Evolutionary conservation across 1,140 invertebrate species (phyloP).

Genomic region (Drosophila malerkotliana): DNA sequence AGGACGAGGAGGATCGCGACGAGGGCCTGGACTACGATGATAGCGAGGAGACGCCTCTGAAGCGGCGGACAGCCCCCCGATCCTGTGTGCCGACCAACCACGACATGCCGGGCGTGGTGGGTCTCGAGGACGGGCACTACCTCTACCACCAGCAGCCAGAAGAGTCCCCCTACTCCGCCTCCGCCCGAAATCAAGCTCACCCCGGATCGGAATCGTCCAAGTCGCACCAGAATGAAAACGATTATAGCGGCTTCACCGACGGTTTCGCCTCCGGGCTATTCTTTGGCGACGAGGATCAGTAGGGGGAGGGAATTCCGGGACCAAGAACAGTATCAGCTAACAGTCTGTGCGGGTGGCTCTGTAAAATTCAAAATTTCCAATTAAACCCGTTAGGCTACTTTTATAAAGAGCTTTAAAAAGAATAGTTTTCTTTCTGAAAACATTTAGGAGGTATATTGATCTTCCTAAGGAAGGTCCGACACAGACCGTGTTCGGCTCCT

Average conservation of each 20-base stretch:
- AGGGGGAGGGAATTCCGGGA: too few relatives aligned
- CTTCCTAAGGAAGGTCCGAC: too few relatives aligned
- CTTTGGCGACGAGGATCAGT: slow-evolving; percentile 35
- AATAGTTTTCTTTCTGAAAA: too few relatives aligned
- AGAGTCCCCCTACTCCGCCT: not conserved
- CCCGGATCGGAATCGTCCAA: not conserved
- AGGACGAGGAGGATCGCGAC: slow-evolving; percentile 17
- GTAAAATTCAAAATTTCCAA: slow-evolving; percentile 10
- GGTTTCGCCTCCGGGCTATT: slow-evolving; percentile 60
- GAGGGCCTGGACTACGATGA: slow-evolving; percentile 8
- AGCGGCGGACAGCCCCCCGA: slow-evolving; percentile 39
- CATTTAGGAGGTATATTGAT: too few relatives aligned
- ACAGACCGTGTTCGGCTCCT: too few relatives aligned
- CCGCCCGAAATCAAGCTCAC: not conserved
- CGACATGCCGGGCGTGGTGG: not conserved
- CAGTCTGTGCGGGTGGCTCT: not conserved
- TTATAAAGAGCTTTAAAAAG: not conserved
- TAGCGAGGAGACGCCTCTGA: slow-evolving; percentile 4
- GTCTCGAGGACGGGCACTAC: not conserved
- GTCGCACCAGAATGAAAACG: not conserved
- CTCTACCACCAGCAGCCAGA: not conserved
- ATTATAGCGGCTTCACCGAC: slow-evolving; percentile 44
- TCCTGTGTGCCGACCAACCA: slow-evolving; percentile 32
- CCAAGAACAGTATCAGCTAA: too few relatives aligned
- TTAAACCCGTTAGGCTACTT: not conserved